Conservation (phyloP, 2,888 invertebrate genomes). For the Kryphioiulus occultus region DNA sequence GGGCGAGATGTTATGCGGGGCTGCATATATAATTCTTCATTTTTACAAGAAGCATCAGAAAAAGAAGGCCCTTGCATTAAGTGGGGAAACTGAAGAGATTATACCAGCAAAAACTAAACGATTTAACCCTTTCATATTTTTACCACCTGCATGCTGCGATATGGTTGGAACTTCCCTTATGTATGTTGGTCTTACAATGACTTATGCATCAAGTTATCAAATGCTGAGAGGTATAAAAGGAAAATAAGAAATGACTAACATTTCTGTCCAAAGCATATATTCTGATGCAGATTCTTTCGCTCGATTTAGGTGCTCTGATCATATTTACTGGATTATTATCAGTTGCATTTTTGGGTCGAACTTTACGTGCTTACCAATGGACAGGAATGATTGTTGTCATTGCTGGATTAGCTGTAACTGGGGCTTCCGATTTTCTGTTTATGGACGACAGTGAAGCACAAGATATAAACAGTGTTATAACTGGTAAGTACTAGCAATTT, state of each 20-base stretch:
- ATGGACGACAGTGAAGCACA: conserved; percentile 54
- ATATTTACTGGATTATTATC: conserved; percentile 88
- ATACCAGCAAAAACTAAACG: conserved; percentile 61
- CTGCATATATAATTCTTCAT: conserved; percentile 76
- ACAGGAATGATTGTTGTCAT: conserved; percentile 77
- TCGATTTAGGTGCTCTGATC: conserved; percentile 75
- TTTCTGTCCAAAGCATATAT: no score
- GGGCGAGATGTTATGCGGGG: conserved; percentile 87
- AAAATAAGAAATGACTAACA: background rate
- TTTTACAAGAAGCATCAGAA: conserved; percentile 65
- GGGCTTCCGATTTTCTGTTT: conserved; percentile 73
- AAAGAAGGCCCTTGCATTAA: conserved; percentile 51
- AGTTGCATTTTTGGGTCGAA: conserved; percentile 77
- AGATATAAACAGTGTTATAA: conserved; percentile 75
- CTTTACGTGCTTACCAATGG: conserved; percentile 75
- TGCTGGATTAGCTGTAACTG: conserved; percentile 75
- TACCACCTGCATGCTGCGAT: conserved; percentile 89
- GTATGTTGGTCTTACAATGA: conserved; percentile 89
- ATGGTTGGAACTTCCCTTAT: conserved; percentile 87
- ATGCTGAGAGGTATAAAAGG: conserved; percentile 69
- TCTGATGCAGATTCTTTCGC: background rate
- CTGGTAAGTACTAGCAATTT: conserved; percentile 65
- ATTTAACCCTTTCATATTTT: conserved; percentile 82
- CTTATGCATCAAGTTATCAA: conserved; percentile 93
- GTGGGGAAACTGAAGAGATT: conserved; percentile 35